Base-by-base conservation (phyloP, 1,140 invertebrate genomes). In the Phymorhynchus buccinoides region DNA sequence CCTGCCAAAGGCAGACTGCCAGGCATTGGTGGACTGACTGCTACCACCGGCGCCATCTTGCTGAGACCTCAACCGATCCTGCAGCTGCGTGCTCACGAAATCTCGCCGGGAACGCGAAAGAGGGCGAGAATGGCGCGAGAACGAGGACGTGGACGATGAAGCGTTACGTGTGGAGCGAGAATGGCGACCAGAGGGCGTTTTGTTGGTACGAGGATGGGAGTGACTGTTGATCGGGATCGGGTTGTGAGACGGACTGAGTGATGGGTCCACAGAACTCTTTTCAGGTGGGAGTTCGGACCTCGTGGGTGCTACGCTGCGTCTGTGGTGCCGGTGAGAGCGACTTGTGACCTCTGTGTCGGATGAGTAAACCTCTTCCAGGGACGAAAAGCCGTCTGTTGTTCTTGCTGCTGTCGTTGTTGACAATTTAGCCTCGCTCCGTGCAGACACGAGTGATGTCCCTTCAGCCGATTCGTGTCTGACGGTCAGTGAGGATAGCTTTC, bases 1-100 rank as follows among this genome's bases (percentile, higher is more conserved):
- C 32, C 86, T 66, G 0, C 87, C 87, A 68, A 88, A 89, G 7
- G 87, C 88, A 22, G 86, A 86, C 4, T 86, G 84, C 88, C 87
- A 88, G 22, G 88, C 86, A 16, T 86, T 84, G 77, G 82, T 81
- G 16, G 79, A 73, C 56, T 86, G 44, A 16, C n/a, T n/a, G n/a
- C n/a, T n/a, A n/a, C 52, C 75, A 14, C 79, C 78, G 9, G 68
- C 42, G 32, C 41, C 73, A 6, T 80, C 44, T 68, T 68, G 73
- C 7, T 80, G 75, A 6, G 83, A 77, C 7, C 75, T 52, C 35
- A 85, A 85, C 77, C 66, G 73, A 56, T n/a, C 30, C 80, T 88
- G 35, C 84, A 77, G 18, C 79, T 85, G 22, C 62, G 16, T 39
- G 48, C 80, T 27, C 84, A 78, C 18, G 62, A 71, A n/a, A 32